Evolutionary conservation across 2,113 vertebrate genomes (phyloP).

Genomic region (Psophia crepitans): DNA sequence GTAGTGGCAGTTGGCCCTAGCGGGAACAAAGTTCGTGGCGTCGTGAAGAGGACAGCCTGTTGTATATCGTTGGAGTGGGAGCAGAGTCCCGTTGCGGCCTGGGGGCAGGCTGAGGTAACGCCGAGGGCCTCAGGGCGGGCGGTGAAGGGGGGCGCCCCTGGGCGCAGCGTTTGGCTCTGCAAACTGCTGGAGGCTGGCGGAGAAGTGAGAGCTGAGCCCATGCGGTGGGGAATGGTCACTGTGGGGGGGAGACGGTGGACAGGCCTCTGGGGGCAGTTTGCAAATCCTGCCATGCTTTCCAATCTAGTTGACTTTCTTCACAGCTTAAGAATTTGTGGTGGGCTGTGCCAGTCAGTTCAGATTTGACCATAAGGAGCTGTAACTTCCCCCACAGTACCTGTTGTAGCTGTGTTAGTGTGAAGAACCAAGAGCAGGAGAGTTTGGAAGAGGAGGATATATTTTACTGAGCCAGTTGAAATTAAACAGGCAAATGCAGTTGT

Average conservation of each 20-base stretch:
- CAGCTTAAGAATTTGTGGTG: too few relatives aligned
- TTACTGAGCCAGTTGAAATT: background rate
- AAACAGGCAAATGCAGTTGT: background rate
- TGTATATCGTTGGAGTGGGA: fast-evolving
- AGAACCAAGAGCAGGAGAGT: background rate
- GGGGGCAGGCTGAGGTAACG: background rate
- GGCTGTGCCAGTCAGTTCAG: fast-evolving
- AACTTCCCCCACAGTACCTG: fast-evolving
- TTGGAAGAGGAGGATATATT: background rate
- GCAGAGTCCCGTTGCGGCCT: fast-evolving
- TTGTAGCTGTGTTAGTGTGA: too few relatives aligned
- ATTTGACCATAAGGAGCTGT: background rate
- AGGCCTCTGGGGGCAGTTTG: too few relatives aligned
- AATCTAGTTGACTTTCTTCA: fast-evolving
- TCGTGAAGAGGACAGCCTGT: fast-evolving
- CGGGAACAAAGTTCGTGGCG: fast-evolving
- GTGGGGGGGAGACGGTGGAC: fast-evolving
- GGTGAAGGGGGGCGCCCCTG: fast-evolving
- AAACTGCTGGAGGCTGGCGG: fast-evolving
- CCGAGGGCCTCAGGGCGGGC: background rate
- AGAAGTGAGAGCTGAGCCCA: fast-evolving
- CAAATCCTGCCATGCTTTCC: fast-evolving
- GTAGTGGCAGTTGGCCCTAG: fast-evolving
- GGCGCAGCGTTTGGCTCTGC: fast-evolving
- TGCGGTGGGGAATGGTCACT: fast-evolving